phyloP scores from a whole-genome alignment of 2,113 vertebrate genomes.

The Columba janthina region DNA sequence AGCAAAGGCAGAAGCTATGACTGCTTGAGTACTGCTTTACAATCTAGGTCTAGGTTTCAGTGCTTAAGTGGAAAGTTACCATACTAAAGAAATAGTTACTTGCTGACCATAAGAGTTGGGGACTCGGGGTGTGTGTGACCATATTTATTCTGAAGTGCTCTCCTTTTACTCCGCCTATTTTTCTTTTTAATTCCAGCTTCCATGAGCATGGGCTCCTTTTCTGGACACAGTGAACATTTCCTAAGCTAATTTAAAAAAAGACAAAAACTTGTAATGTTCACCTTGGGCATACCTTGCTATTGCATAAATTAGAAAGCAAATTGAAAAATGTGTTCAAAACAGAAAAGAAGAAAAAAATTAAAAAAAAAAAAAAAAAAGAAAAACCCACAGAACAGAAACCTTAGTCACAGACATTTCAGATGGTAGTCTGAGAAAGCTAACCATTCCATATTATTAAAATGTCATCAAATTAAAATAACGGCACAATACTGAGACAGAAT shows the following conservation, averaged over 20 bases:
- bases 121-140: neutral
- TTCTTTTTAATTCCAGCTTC: slow-evolving; percentile 24
- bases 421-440: neutral
- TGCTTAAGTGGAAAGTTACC: slow-evolving; percentile 19
- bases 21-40: neutral
- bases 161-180: slow-evolving; percentile 7
- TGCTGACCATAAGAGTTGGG: neutral
- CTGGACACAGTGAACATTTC: slow-evolving; percentile 16
- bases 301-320: neutral
- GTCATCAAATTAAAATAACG: slow-evolving; percentile 24
- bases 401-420: slow-evolving; percentile 4
- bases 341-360: neutral
- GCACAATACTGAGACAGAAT: slow-evolving; percentile 5
- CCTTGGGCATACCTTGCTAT: neutral
- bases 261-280: neutral
- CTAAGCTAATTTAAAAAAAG: neutral
- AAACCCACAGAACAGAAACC: neutral
- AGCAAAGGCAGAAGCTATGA: neutral
- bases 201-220: neutral
- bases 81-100: neutral
- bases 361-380: neutral
- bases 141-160: neutral
- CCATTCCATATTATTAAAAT: slow-evolving; percentile 40
- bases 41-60: neutral
- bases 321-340: neutral